A percentile compares a stretch with the other conserved stretches of the same genome.
Conservation (phyloP, 2,113 vertebrate species). For the Accipiter virgatus region DNA sequence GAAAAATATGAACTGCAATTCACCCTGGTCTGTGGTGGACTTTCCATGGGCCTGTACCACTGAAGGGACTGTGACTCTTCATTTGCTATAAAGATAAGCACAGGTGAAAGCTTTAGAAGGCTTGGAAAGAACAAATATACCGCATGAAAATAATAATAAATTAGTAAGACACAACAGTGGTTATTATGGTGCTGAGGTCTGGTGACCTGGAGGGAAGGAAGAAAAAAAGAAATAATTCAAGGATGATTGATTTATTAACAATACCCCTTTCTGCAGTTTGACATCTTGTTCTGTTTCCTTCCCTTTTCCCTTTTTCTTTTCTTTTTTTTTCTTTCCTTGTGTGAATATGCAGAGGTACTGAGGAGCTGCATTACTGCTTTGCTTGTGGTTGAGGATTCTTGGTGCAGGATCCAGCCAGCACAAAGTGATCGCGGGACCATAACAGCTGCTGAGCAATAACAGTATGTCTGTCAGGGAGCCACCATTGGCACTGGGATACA, state of each 20-base stretch:
- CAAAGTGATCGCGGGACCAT: background rate
- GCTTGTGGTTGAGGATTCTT: background rate
- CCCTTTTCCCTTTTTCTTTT: background rate
- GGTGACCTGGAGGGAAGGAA: background rate
- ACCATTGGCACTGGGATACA: rapidly evolving
- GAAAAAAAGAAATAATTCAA: background rate
- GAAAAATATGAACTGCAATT: background rate
- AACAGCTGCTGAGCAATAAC: background rate
- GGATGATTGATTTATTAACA: background rate
- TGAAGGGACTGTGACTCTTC: background rate
- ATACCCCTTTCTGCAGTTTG: background rate
- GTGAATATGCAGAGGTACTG: background rate
- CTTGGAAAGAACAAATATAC: background rate
- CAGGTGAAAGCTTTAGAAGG: background rate
- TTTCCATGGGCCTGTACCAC: background rate
- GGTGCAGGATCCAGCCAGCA: background rate
- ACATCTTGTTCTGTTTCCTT: background rate
- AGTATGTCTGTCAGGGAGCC: background rate
- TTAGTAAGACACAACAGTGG: background rate
- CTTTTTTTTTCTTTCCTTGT: background rate
- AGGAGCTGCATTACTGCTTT: background rate
- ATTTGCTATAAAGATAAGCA: background rate
- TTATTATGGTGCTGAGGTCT: background rate
- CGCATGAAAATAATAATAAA: background rate
- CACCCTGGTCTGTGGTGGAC: background rate